A percentile compares a stretch with the other conserved stretches of the same genome.
phyloP scores from a whole-genome alignment of 2,888 invertebrate genomes.

The Ormyrus thymus region DNA sequence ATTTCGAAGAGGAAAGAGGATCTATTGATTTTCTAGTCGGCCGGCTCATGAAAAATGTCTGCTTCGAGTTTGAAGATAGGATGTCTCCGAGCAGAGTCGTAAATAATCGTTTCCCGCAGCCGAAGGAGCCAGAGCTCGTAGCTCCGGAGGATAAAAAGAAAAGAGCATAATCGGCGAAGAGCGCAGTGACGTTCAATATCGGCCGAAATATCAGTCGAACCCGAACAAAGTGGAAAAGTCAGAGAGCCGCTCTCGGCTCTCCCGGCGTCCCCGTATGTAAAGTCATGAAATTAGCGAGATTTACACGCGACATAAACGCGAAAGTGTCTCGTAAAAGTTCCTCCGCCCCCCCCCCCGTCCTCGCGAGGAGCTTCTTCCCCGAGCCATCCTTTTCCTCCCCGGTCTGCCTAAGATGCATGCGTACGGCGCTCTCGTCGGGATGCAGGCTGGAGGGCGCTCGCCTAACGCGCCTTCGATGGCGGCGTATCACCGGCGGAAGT shows the following conservation, averaged over 20 bases:
- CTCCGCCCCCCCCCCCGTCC: not conserved
- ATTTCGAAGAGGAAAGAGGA: too few species aligned
- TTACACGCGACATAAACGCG: slow-evolving; percentile 71
- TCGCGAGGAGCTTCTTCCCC: slow-evolving; percentile 58
- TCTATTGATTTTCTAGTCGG: slow-evolving; percentile 71
- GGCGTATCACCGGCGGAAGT: slow-evolving; percentile 66
- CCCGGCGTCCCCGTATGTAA: slow-evolving; percentile 40
- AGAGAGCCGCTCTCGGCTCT: not conserved
- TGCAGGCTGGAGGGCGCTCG: slow-evolving; percentile 49
- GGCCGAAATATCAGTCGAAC: slow-evolving; percentile 41
- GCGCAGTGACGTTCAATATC: slow-evolving; percentile 39
- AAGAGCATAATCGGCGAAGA: slow-evolving; percentile 22
- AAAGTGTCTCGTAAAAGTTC: slow-evolving; percentile 69
- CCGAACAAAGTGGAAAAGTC: slow-evolving; percentile 52
- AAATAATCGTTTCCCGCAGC: slow-evolving; percentile 16
- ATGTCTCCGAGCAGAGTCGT: slow-evolving; percentile 35
- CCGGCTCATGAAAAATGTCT: slow-evolving; percentile 70
- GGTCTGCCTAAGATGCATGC: slow-evolving; percentile 46
- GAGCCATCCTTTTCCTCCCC: slow-evolving; percentile 39
- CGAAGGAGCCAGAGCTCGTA: slow-evolving; percentile 12
- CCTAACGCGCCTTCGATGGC: slow-evolving; percentile 61
- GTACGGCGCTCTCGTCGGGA: slow-evolving; percentile 42
- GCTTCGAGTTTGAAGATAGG: slow-evolving; percentile 64
- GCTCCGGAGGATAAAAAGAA: not conserved
- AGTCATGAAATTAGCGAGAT: slow-evolving; percentile 69